Conservation (phyloP, 2,113 vertebrate genomes). For the Cinclus cinclus region DNA sequence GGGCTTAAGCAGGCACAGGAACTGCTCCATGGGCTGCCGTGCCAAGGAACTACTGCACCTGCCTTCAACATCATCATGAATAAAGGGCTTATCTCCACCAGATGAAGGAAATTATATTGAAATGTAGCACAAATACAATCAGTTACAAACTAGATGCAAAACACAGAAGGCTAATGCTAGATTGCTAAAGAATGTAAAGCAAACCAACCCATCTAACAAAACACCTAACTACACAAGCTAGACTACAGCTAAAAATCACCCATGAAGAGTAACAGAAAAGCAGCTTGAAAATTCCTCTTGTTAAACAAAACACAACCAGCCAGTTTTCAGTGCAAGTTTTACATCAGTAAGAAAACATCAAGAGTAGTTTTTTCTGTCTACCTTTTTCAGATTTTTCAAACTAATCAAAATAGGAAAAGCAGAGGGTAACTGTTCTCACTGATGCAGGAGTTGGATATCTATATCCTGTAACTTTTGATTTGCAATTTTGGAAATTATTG, state of each 20-base stretch:
- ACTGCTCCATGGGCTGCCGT: neutral
- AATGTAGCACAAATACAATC: neutral
- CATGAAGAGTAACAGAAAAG: neutral
- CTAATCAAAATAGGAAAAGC: neutral
- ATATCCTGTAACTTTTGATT: neutral
- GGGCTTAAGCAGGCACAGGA: neutral
- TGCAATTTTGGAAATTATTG: neutral
- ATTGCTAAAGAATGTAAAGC: neutral
- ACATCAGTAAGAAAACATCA: neutral
- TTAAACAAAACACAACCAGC: neutral
- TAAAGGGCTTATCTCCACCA: neutral
- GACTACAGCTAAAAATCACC: neutral
- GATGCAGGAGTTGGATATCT: neutral
- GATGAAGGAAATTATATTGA: neutral
- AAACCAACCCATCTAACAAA: neutral
- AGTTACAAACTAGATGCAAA: neutral
- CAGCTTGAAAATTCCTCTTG: neutral
- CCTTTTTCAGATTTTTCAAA: neutral
- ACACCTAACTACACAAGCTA: neutral
- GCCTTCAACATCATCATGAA: neutral
- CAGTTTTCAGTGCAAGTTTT: neutral
- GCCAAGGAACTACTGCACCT: neutral
- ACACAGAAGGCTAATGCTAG: neutral
- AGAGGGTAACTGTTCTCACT: neutral
- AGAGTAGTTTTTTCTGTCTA: neutral